Evolutionary conservation across 2,797 vertebrate genomes (phyloP), one percentile per base, ranked within the genome.

Genomic region (Phoebastria nigripes): DNA sequence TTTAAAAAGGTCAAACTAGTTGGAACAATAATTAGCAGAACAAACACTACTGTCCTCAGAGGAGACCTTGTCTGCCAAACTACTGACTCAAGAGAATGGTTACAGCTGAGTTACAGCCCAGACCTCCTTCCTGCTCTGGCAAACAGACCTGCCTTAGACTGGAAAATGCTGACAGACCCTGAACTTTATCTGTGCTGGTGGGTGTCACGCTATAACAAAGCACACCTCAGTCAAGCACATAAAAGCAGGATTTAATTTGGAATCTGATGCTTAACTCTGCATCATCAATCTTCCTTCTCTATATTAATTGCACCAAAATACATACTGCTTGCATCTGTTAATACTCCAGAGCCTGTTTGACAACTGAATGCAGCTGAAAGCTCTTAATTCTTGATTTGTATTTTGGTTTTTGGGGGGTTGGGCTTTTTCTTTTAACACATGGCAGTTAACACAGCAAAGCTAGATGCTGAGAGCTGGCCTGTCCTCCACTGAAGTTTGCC

Each of bases 281-380:
- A 58, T 82, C 59, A 41, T 37, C 69, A 26, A 3, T 82, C 63
- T 89, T 59, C 47, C 46, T 80, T 58, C 46, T 76, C 49, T 69
- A 2, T 74, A 26, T 87, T 93, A 89, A 76, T 94, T 9, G 5
- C 49, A 80, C 12, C 29, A 65, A 81, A 85, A 87, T 44, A 47
- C 39, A 19, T 13, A 56, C 62, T 70, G 73, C 78, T 94, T 76
- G 67, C 90, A 89, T 92, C 94, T 95, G 86, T 72, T 90, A 82
- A 66, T 81, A 83, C 84, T 97, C 92, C 72, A 94, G 67, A 87
- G 92, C 72, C 83, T 92, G 88, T 95, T 90, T 95, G 88, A 93
- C 78, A 93, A 90, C 87, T 33, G 62, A 94, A 87, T 49, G 87
- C 94, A 97, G 96, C 96, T 96, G 96, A 92, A 92, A 91, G 52